These are phyloP conservation scores for Rhinogobio ventralis DNA, from an alignment of 2,797 vertebrate genomes.

Conservation along the genomic window DNA sequence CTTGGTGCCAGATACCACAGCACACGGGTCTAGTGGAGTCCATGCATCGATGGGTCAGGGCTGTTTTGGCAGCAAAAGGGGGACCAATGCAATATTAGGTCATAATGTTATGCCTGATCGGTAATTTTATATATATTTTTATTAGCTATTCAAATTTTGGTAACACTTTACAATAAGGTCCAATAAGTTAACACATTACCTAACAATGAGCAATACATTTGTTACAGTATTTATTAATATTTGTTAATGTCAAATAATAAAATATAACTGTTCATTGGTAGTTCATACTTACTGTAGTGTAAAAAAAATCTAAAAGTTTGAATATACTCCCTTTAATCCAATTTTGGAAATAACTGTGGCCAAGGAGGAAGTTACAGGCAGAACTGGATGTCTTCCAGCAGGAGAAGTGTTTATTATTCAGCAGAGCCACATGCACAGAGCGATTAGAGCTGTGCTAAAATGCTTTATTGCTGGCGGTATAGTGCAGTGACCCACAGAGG, in stretches of 20 bases:
- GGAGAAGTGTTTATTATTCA: slow-evolving; percentile 15
- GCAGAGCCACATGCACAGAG: background rate
- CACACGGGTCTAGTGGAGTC: too few relatives aligned
- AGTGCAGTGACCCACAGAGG: slow-evolving; percentile 20
- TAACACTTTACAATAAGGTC: background rate
- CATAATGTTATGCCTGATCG: too few relatives aligned
- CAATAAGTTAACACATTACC: too few relatives aligned
- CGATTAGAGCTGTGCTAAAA: slow-evolving; percentile 14
- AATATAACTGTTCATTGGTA: too few relatives aligned
- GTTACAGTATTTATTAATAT: too few relatives aligned
- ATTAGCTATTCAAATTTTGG: background rate
- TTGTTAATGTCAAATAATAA: too few relatives aligned
- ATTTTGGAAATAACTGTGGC: background rate
- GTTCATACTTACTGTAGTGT: background rate
- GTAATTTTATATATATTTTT: too few relatives aligned
- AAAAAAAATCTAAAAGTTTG: background rate
- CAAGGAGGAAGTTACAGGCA: background rate
- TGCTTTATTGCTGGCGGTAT: background rate
- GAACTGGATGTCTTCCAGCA: background rate
- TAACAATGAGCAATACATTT: too few relatives aligned
- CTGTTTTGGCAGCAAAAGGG: too few relatives aligned
- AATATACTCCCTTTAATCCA: background rate
- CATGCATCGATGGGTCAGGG: too few relatives aligned
- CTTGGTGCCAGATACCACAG: too few relatives aligned
- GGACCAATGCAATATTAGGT: too few relatives aligned